Evolutionary conservation across 2,888 invertebrate species (phyloP), one percentile per base, ranked within the genome.

Genomic region (Marasmarcha lunaedactyla): DNA sequence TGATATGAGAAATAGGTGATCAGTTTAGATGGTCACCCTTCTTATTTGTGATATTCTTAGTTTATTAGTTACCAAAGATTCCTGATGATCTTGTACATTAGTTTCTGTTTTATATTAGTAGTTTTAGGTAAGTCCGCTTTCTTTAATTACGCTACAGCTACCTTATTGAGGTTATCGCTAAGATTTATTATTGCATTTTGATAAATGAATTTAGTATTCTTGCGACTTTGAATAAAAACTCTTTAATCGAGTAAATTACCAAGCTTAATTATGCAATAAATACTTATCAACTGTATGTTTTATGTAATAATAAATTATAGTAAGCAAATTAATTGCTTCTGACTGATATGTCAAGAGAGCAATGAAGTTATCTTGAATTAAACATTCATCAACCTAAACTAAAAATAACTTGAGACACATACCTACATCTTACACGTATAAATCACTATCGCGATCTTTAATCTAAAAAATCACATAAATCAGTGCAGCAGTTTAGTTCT

Each of bases 51-150:
- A 83, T 81, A 79, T 60, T 49, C 64, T 71, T 81, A 79, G 77
- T 76, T 79, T 74, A 77, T 74, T 81, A 79, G 76, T 79, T 78
- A 73, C 83, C 81, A 83, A 83, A 81, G 81, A 83, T 71, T 83
- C 83, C 81, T 79, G 66, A 83, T 83, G 83, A 81, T 83, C 83
- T 83, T 83, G 68, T 83, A 81, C 71, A 83, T 83, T 76, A 79
- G 73, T 72, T 72, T 83, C 76, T 83, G 83, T 78, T 83, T 83
- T 71, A 83, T 83, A 81, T 71, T 83, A 72, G 78, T 83, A 81
- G 83, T 83, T 70, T 78, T 83, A 83, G 83, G 83, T 83, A 52
- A 83, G 83, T 81, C 52, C 51, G 48, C 51, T 42, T 47, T 44
- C 27, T 39, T 42, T 38, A 33, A 30, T 42, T 46, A 46, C 52